A percentile compares a stretch with the other conserved stretches of the same genome.
phyloP scores from a whole-genome alignment of 37 sponge, comb jelly and placozoan genomes.

The Tethya wilhelma region DNA sequence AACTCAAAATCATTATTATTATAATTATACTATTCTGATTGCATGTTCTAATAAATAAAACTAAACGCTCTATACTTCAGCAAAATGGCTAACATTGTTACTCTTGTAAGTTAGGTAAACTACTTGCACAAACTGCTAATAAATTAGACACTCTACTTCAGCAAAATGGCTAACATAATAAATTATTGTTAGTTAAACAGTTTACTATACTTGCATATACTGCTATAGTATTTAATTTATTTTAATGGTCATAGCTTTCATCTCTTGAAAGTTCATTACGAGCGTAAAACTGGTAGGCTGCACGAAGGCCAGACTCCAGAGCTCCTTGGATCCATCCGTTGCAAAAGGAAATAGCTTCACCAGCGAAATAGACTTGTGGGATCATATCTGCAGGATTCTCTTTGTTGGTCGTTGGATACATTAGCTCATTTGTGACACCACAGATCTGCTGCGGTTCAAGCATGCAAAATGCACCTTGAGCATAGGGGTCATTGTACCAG shows the following conservation, averaged over 20 bases:
- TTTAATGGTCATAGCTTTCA: neutral
- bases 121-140: too few species aligned
- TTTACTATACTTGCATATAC: too few species aligned
- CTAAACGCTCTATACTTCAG: too few species aligned
- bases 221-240: too few species aligned
- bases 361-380: conserved; percentile 60
- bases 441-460: conserved; percentile 34
- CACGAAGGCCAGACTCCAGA: conserved; percentile 61
- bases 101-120: too few species aligned
- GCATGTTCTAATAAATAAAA: too few species aligned
- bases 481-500: conserved; percentile 47
- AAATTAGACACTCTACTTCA: too few species aligned
- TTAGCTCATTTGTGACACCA: neutral
- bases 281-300: conserved; percentile 70
- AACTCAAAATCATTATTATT: too few species aligned
- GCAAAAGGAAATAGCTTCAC: conserved; percentile 65
- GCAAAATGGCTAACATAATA: too few species aligned
- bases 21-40: too few species aligned
- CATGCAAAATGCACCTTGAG: conserved; percentile 52
- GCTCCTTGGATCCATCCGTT: conserved; percentile 83
- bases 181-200: too few species aligned
- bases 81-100: too few species aligned
- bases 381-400: neutral
- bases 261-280: conserved; percentile 47
- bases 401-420: conserved; percentile 34